These are phyloP conservation scores for Subanguina moxae DNA, from an alignment of 1,140 invertebrate genomes.

Conservation along the genomic window DNA sequence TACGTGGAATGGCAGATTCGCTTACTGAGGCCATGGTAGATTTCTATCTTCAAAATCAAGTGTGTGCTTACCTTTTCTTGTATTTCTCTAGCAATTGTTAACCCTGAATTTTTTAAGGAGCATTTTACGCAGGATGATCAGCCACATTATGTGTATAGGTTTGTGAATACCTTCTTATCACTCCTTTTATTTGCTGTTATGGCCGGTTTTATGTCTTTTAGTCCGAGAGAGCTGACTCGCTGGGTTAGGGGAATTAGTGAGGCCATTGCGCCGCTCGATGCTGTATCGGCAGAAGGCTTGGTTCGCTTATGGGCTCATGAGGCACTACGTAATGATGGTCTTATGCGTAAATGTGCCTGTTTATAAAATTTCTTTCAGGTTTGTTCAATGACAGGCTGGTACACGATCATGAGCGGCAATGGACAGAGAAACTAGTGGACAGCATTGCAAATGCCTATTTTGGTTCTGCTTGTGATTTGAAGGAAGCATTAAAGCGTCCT, in stretches of 20 bases:
- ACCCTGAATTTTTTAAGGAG: constrained; percentile 66
- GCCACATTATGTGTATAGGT: constrained; percentile 75
- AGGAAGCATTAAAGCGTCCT: constrained; percentile 79
- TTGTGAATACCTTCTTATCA: no score
- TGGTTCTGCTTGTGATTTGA: constrained; percentile 71
- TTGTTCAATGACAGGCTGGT: constrained; percentile 90
- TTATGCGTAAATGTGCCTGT: no score
- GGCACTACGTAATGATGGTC: no score
- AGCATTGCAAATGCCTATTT: constrained; percentile 89
- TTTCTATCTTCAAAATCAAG: constrained; percentile 89
- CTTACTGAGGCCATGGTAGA: constrained; percentile 98
- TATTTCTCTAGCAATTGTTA: not conserved
- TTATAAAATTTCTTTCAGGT: no score
- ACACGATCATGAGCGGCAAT: constrained; percentile 83
- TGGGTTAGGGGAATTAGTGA: constrained; percentile 99
- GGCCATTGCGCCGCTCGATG: constrained; percentile 86
- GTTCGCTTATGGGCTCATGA: constrained; percentile 97
- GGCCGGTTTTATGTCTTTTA: no score
- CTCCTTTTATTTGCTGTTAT: no score
- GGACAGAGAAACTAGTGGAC: constrained; percentile 98
- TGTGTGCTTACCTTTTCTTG: constrained; percentile 46
- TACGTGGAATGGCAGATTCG: constrained; percentile 87
- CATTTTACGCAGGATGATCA: constrained; percentile 99
- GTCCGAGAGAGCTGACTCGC: constrained; percentile 96
- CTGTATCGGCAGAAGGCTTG: constrained; percentile 81